Evolutionary conservation across 2,113 vertebrate species (phyloP), one percentile per base, ranked within the genome.

Genomic region (Andinoacara biseriatus): DNA sequence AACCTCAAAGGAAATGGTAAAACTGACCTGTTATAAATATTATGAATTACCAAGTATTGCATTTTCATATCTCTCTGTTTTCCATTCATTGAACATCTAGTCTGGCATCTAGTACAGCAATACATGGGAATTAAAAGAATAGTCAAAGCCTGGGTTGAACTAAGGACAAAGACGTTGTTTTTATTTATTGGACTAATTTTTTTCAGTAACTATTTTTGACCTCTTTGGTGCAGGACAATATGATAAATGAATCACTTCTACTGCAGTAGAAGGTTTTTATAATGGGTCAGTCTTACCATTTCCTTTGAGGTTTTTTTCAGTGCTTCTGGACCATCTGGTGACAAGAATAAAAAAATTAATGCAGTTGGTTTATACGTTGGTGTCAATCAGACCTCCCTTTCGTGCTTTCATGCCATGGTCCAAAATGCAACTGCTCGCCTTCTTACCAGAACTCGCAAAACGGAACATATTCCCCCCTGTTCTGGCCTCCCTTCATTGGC

Each of bases 321-420:
- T 80, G 79, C 62, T 46, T 63, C 31, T 8, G 26, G 76, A 69
- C 87, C 85, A 89, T 89, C 85, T 92, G 90, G 81, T 88, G 8
- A 0, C 10, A 20, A 89, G 4, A 33, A 33, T 33, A 33, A 6
- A 33, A 33, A 5, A 33, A 5, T 33, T 6, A 5, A 33, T 33
- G 31, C 31, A 33, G 31, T 33, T 33, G 31, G 31, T 31, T 31
- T 31, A 31, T 31, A 31, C 5, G 31, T 31, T 31, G 31, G 31
- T 31, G 31, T 31, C n/a, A n/a, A n/a, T 26, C 26, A 26, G 26
- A 26, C 26, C 26, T 26, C 26, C 26, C 26, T 26, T 26, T 31
- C 31, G 5, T 31, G 31, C 31, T 5, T 31, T 31, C 31, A 31
- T n/a, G n/a, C n/a, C n/a, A 31, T 31, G 6, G 31, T 33, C 31